phyloP scores from a whole-genome alignment of 2,888 invertebrate species.

The Xylophagus ater region DNA sequence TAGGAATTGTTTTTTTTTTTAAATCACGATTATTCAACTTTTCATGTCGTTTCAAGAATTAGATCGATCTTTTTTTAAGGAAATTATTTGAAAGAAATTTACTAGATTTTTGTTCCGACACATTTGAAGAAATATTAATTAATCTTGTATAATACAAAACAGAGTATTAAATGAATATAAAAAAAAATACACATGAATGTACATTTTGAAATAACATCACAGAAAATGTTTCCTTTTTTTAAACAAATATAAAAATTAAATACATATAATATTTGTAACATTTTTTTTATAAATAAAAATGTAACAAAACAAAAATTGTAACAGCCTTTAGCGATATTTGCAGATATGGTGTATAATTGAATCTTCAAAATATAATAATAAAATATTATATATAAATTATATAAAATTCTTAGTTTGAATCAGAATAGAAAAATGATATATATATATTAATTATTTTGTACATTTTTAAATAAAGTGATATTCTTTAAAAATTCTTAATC shows the following conservation, averaged over 20 bases:
- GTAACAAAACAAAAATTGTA: slow-evolving; percentile 1
- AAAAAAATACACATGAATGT: too few species aligned
- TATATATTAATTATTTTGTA: neutral
- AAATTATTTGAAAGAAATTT: too few species aligned
- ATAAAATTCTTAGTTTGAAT: too few species aligned
- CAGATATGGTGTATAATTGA: slow-evolving; percentile 16
- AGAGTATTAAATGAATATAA: neutral
- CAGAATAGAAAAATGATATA: too few species aligned
- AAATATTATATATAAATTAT: neutral
- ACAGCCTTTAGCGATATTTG: slow-evolving; percentile 11
- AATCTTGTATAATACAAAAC: neutral
- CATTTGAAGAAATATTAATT: too few species aligned
- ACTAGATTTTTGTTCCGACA: too few species aligned
- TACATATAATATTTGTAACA: neutral
- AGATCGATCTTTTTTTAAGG: too few species aligned
- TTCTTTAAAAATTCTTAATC: too few species aligned
- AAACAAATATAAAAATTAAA: too few species aligned
- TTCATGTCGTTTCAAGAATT: slow-evolving; percentile 30
- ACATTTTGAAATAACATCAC: too few species aligned
- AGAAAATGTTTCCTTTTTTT: too few species aligned
- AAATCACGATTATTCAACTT: slow-evolving; percentile 31
- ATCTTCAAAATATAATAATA: slow-evolving; percentile 5
- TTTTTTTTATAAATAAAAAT: slow-evolving; percentile 2
- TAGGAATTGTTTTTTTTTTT: slow-evolving; percentile 1
- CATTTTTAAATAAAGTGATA: slow-evolving; percentile 6